These are phyloP conservation scores for Dissostichus mawsoni DNA, from an alignment of 2,113 vertebrate species.

Conservation along the genomic window DNA sequence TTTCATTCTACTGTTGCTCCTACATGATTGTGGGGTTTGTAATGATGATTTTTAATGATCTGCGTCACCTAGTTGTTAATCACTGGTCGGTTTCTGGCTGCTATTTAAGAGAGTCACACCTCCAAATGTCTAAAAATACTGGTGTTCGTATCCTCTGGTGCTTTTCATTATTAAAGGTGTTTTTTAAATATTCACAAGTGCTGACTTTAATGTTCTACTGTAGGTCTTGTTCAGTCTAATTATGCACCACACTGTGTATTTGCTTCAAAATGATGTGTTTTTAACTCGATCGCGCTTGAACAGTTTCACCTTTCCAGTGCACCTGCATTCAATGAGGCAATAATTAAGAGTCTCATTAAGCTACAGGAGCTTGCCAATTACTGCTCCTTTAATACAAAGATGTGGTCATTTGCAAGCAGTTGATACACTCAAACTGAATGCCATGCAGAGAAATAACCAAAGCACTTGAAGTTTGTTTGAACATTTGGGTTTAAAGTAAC, in stretches of 20 bases:
- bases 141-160: no score
- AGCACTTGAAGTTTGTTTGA: constrained; percentile 29
- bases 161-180: no score
- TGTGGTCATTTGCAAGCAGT: constrained; percentile 11
- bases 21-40: no score
- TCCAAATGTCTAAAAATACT: no score
- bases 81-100: no score
- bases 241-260: neutral
- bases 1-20: no score
- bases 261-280: neutral
- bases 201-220: no score
- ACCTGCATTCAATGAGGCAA: constrained; percentile 9
- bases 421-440: constrained; percentile 11
- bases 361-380: constrained; percentile 28
- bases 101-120: no score
- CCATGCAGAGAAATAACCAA: constrained; percentile 21
- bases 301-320: constrained; percentile 23
- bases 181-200: no score
- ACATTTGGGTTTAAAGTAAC: constrained; percentile 15
- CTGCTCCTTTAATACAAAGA: constrained; percentile 14
- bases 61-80: no score
- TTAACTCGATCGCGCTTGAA: constrained; percentile 2
- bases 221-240: neutral
- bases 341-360: constrained; percentile 35
- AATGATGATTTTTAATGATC: no score